Percentiles rank a stretch among this genome's conserved stretches.
These are phyloP conservation scores for Cochlearius cochlearius DNA, from an alignment of 2,113 vertebrate species.

Conservation along the genomic window DNA sequence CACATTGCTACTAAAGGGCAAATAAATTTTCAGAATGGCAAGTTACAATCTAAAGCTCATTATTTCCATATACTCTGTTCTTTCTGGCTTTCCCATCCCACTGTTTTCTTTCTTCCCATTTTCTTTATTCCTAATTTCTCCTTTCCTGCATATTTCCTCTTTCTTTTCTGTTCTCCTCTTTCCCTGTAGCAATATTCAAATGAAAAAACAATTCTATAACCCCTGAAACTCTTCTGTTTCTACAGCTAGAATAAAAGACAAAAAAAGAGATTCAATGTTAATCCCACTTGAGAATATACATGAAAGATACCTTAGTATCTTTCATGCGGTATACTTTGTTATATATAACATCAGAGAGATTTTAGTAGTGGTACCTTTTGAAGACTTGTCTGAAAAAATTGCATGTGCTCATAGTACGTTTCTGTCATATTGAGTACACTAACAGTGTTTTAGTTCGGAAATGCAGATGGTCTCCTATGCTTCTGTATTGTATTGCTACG, in stretches of 20 bases:
- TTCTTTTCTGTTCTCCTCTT: not conserved
- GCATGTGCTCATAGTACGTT: not conserved
- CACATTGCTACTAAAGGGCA: not conserved
- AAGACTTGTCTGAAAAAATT: not conserved
- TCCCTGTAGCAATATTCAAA: not conserved
- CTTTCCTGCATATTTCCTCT: not conserved
- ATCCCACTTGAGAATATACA: not conserved
- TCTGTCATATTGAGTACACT: not conserved
- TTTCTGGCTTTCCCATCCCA: not conserved
- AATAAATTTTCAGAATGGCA: not conserved
- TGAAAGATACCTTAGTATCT: not conserved
- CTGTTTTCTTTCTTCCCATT: not conserved
- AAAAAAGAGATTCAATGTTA: not conserved
- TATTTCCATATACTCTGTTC: not conserved
- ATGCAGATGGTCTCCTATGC: not conserved
- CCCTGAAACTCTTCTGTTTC: not conserved
- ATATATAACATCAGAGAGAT: not conserved
- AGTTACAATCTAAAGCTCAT: not conserved
- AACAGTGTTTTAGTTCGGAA: not conserved
- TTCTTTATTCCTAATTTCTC: not conserved
- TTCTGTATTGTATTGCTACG: not conserved
- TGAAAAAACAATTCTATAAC: not conserved
- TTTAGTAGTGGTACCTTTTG: not conserved
- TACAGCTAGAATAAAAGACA: not conserved
- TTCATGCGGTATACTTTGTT: not conserved